Base-by-base conservation (phyloP, 1,140 invertebrate genomes). In the Acromyrmex echinatior region DNA sequence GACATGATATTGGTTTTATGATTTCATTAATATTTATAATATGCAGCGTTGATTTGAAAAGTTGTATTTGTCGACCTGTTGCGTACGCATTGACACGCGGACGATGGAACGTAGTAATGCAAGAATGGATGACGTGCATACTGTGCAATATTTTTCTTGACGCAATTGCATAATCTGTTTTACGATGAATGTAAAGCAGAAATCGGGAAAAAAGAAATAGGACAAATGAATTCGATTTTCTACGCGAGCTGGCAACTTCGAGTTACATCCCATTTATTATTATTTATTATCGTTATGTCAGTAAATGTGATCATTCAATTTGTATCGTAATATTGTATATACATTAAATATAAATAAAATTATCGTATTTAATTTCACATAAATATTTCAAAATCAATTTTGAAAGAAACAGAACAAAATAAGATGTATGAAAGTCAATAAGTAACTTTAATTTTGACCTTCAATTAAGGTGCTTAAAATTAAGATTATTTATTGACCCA, bases 11-110 rank as follows among this genome's bases (percentile, higher is more conserved):
- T 49, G 39, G 28, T 31, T 76, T 62, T 53, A 62, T 49, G 45
- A 63, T 76, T 62, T 76, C 39, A 76, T 84, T 84, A 74, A 84
- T 84, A 74, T 84, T 84, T 84, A 84, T 84, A 84, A 51, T 25
- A 28, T 28, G 70, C 70, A 74, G 39, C 53, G 70, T 74, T 76
- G 56, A 84, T 76, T 74, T 74, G 56, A 62, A 84, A 76, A 84
- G 25, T 84, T 25, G 16, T 45, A 58, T 81, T 71, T 81, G 65
- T 45, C 39, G 80, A 84, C 80, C 80, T 84, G 80, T 84, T 84
- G 80, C 80, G 31, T 70, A 60, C 45, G 25, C 35, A 62, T 74
- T 62, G 68, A 74, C 28, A 82, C 56, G 31, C 49, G 5, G 10
- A 56, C 31, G 21, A 51, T 25, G 39, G 35, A 28, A 14, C 14